These are phyloP conservation scores for Oxygymnocypris stewartii DNA, from an alignment of 2,113 vertebrate species.

Conservation along the genomic window DNA sequence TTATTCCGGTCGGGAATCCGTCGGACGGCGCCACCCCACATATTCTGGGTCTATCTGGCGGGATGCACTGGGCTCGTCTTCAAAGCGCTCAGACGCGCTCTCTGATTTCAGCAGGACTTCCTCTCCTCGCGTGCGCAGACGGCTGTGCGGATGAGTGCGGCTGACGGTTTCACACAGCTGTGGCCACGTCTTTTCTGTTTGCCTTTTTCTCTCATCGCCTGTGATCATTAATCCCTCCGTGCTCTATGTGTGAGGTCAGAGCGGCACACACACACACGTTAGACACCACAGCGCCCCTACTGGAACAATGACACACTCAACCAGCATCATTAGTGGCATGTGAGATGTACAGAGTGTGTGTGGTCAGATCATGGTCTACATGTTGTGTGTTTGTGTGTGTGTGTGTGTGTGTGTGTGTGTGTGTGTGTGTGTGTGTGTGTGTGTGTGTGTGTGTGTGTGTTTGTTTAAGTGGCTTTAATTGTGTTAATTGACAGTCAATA, in stretches of 20 bases:
- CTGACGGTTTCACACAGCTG: conserved; percentile 65
- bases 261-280: conserved; percentile 9
- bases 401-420: no score
- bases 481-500: conserved; percentile 17
- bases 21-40: conserved; percentile 50
- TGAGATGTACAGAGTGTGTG: conserved; percentile 20
- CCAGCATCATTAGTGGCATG: conserved; percentile 13
- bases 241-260: conserved; percentile 56
- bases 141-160: conserved; percentile 31
- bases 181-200: conserved; percentile 38
- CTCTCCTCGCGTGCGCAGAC: conserved; percentile 49
- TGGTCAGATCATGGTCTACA: background rate
- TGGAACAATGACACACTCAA: background rate
- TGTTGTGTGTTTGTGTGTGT: background rate
- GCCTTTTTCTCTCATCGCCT: conserved; percentile 51
- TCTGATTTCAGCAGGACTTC: conserved; percentile 64
- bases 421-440: no score
- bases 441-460: conserved; percentile 10
- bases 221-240: conserved; percentile 54
- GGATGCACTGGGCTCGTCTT: conserved; percentile 58
- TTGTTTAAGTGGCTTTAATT: conserved; percentile 21
- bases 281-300: background rate
- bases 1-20: conserved; percentile 60
- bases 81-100: conserved; percentile 58
- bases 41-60: conserved; percentile 53